These are phyloP conservation scores for Catharus bicknelli DNA, from an alignment of 2,113 vertebrate genomes.

Conservation along the genomic window DNA sequence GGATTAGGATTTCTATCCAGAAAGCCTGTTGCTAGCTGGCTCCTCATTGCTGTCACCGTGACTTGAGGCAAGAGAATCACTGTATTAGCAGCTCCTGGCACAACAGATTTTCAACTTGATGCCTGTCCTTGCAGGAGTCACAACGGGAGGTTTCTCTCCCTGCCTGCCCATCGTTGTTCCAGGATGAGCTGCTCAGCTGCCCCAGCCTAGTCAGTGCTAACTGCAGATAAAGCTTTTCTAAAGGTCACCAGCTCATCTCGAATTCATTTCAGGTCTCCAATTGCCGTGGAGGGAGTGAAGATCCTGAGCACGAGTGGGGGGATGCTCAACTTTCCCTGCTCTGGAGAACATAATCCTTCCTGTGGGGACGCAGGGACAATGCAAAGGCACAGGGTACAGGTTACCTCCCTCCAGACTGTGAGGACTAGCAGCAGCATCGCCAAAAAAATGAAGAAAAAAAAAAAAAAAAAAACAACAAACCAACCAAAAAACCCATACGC, in stretches of 20 bases:
- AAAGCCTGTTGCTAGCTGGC: neutral
- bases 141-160: neutral
- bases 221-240: neutral
- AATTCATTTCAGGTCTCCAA: constrained; percentile 8
- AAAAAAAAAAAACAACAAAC: no score
- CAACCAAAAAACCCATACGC: accelerated
- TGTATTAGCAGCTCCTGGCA: neutral
- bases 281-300: neutral
- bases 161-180: accelerated
- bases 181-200: neutral
- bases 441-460: no score
- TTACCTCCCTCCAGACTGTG: neutral
- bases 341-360: neutral
- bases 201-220: neutral
- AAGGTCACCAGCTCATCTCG: neutral
- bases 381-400: neutral
- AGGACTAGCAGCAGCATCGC: neutral
- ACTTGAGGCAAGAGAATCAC: neutral
- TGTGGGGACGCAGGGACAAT: accelerated
- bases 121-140: neutral
- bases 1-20: neutral
- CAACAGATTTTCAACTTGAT: neutral
- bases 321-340: neutral
- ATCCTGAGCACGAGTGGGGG: neutral
- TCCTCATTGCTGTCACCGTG: neutral